A percentile compares a stretch with the other conserved stretches of the same genome.
These are phyloP conservation scores for Callinectes sapidus DNA, from an alignment of 2,888 invertebrate species.

Conservation along the genomic window DNA sequence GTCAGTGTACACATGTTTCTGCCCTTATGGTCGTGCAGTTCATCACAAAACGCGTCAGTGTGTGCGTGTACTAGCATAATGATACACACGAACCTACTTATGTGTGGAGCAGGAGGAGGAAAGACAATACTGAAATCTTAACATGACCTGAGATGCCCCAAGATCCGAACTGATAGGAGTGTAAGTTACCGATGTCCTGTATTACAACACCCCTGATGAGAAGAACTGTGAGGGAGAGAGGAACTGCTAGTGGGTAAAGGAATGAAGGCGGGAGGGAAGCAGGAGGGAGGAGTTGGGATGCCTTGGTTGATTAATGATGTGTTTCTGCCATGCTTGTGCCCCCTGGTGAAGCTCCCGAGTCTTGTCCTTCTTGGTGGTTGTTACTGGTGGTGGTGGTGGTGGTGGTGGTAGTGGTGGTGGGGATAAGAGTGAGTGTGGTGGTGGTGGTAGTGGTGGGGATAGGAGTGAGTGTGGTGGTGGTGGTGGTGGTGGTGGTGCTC, in stretches of 20 bases:
- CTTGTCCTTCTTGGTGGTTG: constrained; percentile 10
- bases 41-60: not conserved
- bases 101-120: not conserved
- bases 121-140: not conserved
- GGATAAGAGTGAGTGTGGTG: too few species aligned
- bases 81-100: not conserved
- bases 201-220: not conserved
- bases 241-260: not conserved
- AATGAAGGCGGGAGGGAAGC: constrained; percentile 26
- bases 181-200: not conserved
- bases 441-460: not conserved
- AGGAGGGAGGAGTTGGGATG: constrained; percentile 51
- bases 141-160: not conserved
- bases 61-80: not conserved
- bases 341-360: constrained; percentile 13
- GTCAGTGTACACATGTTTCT: not conserved
- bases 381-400: constrained; percentile 14
- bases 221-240: not conserved
- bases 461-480: too few species aligned
- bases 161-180: not conserved
- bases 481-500: not conserved
- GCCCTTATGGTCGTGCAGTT: not conserved
- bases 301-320: constrained; percentile 64
- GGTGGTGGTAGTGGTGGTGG: not conserved
- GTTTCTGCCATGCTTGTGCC: constrained; percentile 60